Evolutionary conservation across 2,797 vertebrate species (phyloP), one percentile per base, ranked within the genome.

Genomic region (Epinephelus malabaricus): DNA sequence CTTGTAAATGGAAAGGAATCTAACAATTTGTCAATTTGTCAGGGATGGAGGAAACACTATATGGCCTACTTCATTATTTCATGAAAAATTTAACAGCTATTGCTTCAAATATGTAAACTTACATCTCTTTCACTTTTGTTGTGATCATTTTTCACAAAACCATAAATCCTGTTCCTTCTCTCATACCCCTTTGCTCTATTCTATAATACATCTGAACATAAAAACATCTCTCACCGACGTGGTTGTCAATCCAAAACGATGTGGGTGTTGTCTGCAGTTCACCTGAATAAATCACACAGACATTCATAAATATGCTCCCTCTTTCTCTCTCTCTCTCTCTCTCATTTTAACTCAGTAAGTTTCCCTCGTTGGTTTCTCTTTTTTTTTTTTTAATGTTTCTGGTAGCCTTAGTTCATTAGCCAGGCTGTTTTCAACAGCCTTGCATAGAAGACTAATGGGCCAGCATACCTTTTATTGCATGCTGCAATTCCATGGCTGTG

Each of bases 371-470:
- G 83, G 87, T 90, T 80, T 70, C 67, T 82, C 86, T 87, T 50
- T 68, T 59, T 71, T 77, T 77, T 30, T 6, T 30, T 30, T 30
- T 30, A 27, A 63, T 50, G 38, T 87, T 85, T 92, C 76, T 89
- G 19, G 45, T 84, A 75, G 88, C 83, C 79, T 82, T 85, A 89
- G 78, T 93, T 96, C 95, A 95, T 95, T 95, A 95, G 87, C 87
- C 85, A 66, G 87, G 66, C 90, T 74, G 73, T 86, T 93, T 91
- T 92, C 89, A 90, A 85, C 83, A 90, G 85, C 82, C 62, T 91
- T 81, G 80, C 88, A 83, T 84, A 56, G 69, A 92, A 89, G 92
- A 94, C 90, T 94, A 94, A 95, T 94, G 86, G 91, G 71, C 88
- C 85, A 67, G 73, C 89, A 86, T 91, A 84, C 81, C 82, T 91